phyloP scores from a whole-genome alignment of 2,113 vertebrate species.

The Ginglymostoma cirratum region DNA sequence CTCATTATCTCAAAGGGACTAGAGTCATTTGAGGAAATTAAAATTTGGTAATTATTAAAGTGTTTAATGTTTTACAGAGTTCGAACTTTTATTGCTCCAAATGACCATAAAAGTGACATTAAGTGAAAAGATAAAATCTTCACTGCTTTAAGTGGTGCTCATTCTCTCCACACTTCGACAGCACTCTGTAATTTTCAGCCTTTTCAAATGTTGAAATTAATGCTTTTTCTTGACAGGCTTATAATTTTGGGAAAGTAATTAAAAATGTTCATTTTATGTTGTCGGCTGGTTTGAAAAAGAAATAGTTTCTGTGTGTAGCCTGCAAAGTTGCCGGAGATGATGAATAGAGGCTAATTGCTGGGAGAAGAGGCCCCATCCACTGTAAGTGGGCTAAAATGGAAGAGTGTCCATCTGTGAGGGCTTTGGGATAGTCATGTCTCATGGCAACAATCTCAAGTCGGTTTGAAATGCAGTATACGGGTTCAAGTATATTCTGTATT shows the following conservation, averaged over 20 bases:
- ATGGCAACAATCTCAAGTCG: not conserved
- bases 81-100: not conserved
- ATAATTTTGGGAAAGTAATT: conserved; percentile 9
- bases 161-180: not conserved
- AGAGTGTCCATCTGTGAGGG: not conserved
- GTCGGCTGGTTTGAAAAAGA: not conserved
- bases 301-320: not conserved
- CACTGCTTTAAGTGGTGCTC: not conserved
- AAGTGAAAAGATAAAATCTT: conserved; percentile 3
- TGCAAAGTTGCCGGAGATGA: not conserved
- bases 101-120: not conserved
- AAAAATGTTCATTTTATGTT: not conserved
- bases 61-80: conserved; percentile 4
- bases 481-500: not conserved
- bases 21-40: not conserved
- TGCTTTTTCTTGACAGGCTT: conserved; percentile 14
- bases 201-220: not conserved
- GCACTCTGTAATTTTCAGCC: not conserved
- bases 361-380: too few species aligned
- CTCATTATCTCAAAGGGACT: conserved; percentile 1
- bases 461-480: not conserved
- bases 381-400: not conserved
- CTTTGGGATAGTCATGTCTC: not conserved
- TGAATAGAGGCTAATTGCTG: not conserved
- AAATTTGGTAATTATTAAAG: not conserved